Base-by-base conservation (phyloP, 2,888 invertebrate species). In the Lobophora halterata region DNA sequence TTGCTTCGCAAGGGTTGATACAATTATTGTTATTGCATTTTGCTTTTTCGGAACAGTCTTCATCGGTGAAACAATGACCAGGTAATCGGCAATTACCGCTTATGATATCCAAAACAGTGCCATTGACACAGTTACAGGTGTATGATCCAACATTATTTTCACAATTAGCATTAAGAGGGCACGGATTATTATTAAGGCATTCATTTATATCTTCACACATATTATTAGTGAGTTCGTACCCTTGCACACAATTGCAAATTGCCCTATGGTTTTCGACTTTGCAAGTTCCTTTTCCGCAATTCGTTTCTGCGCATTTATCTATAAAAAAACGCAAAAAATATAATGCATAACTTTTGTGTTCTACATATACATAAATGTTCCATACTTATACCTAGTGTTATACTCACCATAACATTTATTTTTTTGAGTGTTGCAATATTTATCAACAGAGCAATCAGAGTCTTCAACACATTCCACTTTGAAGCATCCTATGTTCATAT, bases 381-480 rank as follows among this genome's bases (percentile, higher is more conserved):
- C 3, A 16, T 3, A 16, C 3, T 16, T 3, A 16, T 16, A 16
- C 3, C 16, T 3, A 21, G 11, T 20, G 9, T 26, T 14, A 8
- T 1, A 82, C 89, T 88, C 86, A 92, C 93, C 94, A 55, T 91
- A 88, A 67, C 95, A 96, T 77, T 94, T 95, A 70, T 95, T 94
- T 29, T 88, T 91, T 55, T 90, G 90, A 2, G 79, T 72, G 61
- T 95, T 93, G 63, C 97, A 97, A 52, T 91, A 91, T 72, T 93
- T 94, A 46, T 95, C 93, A 16, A 65, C 73, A 2, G 93, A 79
- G 63, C 97, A 97, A 55, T 96, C 95, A 19, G 90, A 89, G 65
- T 94, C 90, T 23, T 90, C 90, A 1, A 94, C 83, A 73, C 97
- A 97, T 79, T 97, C 96, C 1, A 96, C 97, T 78, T 93, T 94